Base-by-base conservation (phyloP, 2,113 vertebrate species). In the Halcyon senegalensis region DNA sequence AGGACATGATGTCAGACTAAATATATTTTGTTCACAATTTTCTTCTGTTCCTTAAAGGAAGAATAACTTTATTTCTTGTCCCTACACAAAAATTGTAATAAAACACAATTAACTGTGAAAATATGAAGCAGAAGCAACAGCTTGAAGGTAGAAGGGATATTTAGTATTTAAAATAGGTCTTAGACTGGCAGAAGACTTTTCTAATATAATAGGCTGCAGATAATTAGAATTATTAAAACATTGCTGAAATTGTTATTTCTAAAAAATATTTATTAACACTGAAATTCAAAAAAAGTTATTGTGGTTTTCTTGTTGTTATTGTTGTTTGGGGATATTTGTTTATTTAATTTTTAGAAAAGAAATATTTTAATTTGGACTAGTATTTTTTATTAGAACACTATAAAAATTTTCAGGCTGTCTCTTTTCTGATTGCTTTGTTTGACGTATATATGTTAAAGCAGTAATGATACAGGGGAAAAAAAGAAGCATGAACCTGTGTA, bases 181-280 rank as follows among this genome's bases (percentile, higher is more conserved):
- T 64, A 80, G 50, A n/a, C 67, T 85, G 79, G 59, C 46, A 96
- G 95, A 97, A 93, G 55, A 46, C 55, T 64, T 96, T 97, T 95
- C 15, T 93, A 93, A 48, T 37, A 44, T 91, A 64, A 93, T 95
- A 87, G 79, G 86, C 95, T 94, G 25, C 73, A 94, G 96, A 91
- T 73, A 95, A 94, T 97, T 81, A 96, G 30, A 85, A 53, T 81
- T 69, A 95, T 84, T 97, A 94, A 94, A 51, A 24, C 94, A 66
- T 37, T 89, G 31, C 30, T 79, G 60, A 76, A 93, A 44, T 79
- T 84, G 28, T 94, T 87, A 48, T 80, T 94, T 96, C 83, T 55
- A 94, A 72, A 87, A 87, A 95, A 16, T 33, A 89, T 66, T 27
- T 31, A 76, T 46, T 90, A 81, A 30, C 41, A 79, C 56, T 68